phyloP scores from a whole-genome alignment of 2,113 vertebrate genomes.

The Anarhynchus alexandrinus region DNA sequence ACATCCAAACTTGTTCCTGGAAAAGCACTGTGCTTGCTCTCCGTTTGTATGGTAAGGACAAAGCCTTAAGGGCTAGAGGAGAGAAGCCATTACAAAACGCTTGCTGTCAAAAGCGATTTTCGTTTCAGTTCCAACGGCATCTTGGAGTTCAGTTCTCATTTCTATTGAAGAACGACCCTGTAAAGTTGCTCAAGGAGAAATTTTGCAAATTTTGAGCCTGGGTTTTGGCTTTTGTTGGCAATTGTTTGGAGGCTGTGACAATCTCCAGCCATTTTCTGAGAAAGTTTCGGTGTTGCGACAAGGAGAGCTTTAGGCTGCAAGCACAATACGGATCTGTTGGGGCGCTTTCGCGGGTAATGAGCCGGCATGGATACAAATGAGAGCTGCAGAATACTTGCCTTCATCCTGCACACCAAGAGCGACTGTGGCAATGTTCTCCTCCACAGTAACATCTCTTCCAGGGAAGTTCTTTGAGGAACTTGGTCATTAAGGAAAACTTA shows the following conservation, averaged over 20 bases:
- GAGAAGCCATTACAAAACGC: not conserved
- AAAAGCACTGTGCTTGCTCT: not conserved
- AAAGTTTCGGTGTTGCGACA: not conserved
- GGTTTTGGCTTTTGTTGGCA: not conserved
- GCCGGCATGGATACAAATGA: not conserved
- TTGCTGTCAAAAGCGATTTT: not conserved
- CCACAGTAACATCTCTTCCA: not conserved
- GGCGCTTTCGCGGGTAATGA: not conserved
- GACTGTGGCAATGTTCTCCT: not conserved
- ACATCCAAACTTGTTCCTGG: not conserved
- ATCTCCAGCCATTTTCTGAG: not conserved
- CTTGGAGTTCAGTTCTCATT: not conserved
- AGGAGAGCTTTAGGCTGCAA: not conserved
- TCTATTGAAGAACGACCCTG: not conserved
- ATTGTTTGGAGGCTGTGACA: not conserved
- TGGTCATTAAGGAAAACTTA: not conserved
- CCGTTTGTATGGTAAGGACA: not conserved
- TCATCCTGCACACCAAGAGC: not conserved
- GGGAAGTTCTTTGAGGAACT: not conserved
- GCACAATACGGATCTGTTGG: not conserved
- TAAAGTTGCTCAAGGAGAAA: not conserved
- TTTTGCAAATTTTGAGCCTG: not conserved
- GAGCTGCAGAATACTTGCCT: not conserved
- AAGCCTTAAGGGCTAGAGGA: not conserved
- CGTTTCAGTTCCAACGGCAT: not conserved